phyloP scores from a whole-genome alignment of 2,113 vertebrate species.

The Ia io region DNA sequence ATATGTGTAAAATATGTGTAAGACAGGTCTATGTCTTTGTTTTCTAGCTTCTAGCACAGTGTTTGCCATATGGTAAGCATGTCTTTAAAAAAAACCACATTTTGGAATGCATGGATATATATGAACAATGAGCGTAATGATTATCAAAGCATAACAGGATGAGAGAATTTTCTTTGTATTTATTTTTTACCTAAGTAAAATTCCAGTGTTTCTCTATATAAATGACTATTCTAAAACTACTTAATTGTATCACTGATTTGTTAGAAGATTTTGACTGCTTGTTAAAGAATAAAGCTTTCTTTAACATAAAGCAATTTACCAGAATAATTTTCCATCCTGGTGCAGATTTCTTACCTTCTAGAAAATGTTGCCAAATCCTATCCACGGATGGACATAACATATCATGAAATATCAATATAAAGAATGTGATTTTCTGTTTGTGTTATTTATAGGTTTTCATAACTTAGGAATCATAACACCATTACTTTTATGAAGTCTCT shows the following conservation, averaged over 20 bases:
- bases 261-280: neutral
- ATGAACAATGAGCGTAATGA: neutral
- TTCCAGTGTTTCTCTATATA: neutral
- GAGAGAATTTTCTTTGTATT: neutral
- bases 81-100: neutral
- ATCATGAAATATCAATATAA: neutral
- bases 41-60: neutral
- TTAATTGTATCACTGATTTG: neutral
- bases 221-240: neutral
- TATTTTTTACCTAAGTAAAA: neutral
- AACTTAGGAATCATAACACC: neutral
- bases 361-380: neutral
- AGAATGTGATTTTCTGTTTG: neutral
- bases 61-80: neutral
- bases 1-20: neutral
- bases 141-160: neutral
- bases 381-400: neutral
- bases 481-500: neutral
- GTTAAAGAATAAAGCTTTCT: neutral
- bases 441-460: constrained; percentile 37
- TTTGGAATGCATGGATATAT: neutral
- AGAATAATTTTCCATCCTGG: neutral
- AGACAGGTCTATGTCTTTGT: neutral
- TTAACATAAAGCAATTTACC: neutral
- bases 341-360: neutral